Base-by-base conservation (phyloP, 2,888 invertebrate species). In the Ellobium chinense region DNA sequence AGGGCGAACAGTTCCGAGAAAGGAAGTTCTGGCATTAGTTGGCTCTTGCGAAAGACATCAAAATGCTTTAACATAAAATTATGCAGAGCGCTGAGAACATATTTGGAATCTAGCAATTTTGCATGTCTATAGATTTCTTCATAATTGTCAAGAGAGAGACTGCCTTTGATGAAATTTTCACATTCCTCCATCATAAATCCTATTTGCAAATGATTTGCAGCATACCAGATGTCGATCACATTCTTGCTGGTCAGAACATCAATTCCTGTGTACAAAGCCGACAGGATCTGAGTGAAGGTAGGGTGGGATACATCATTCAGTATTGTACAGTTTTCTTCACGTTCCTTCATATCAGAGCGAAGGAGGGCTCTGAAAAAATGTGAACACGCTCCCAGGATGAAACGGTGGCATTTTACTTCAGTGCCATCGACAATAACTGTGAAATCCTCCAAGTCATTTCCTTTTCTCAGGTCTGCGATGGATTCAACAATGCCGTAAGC, bases 361-460 rank as follows among this genome's bases (percentile, higher is more conserved):
- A 36, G 24, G 24, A 37, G 36, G 24, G 14, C 18, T 24, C 56
- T 9, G n/a, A 72, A 36, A 27, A 27, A 58, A 14, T 12, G 14
- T 14, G 72, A 72, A 31, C 36, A 60, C 3, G 72, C 60, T 27
- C 58, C 31, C 1, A 74, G 63, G 24, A 74, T 27, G 29, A 63
- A 46, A 7, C 60, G 7, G 37, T 72, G 72, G 24, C 72, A 72
- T 34, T n/a, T 24, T 9, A 72, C 2, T n/a, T 31, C 27, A 12
- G 34, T 27, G 9, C 36, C n/a, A 2, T 27, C 60, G 0, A 58
- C 36, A 31, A n/a, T 24, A 9, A 72, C 72, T 12, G 9, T n/a
- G 1, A 72, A 24, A 24, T 72, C 60, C n/a, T n/a, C n/a, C n/a
- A n/a, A n/a, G n/a, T n/a, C n/a, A n/a, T n/a, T n/a, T n/a, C n/a